A percentile compares a stretch with the other conserved stretches of the same genome.
Conservation (phyloP, 2,797 vertebrate species). For the Macropodus opercularis region DNA sequence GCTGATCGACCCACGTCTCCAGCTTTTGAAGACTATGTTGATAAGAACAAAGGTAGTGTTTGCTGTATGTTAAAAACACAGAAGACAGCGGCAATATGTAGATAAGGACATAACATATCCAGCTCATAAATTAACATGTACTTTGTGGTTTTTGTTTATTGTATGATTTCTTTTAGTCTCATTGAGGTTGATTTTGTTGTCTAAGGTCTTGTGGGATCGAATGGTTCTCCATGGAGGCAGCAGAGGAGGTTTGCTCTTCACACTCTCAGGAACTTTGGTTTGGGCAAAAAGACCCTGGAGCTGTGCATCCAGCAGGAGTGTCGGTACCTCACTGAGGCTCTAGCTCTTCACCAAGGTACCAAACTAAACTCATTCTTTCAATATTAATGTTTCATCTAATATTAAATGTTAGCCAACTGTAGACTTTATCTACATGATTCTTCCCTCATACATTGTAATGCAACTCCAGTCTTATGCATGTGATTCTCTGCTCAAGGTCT, state of each 20-base stretch:
- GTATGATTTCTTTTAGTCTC: no score
- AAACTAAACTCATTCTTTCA: not conserved
- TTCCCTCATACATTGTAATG: no score
- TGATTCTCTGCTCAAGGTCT: no score
- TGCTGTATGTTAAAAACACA: conserved; percentile 1
- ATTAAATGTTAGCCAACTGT: no score
- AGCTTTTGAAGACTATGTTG: not conserved
- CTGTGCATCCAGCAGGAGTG: conserved; percentile 69
- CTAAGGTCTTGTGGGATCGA: conserved; percentile 67
- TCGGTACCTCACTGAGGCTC: conserved; percentile 60
- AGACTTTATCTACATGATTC: no score
- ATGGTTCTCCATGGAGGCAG: conserved; percentile 64
- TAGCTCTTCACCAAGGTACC: conserved; percentile 59
- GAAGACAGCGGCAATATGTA: no score
- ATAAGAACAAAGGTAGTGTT: conserved; percentile 51
- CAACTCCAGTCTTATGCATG: no score
- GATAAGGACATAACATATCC: no score
- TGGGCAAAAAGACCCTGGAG: conserved; percentile 72
- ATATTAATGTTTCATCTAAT: no score
- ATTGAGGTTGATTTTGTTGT: conserved; percentile 10
- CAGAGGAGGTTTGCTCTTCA: conserved; percentile 77
- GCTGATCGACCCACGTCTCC: conserved; percentile 59
- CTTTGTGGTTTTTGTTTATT: no score
- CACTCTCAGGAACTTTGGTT: conserved; percentile 72
- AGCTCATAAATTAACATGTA: conserved; percentile 10